These are phyloP conservation scores for Odocoileus virginianus DNA, from an alignment of 2,113 vertebrate genomes.

Conservation along the genomic window DNA sequence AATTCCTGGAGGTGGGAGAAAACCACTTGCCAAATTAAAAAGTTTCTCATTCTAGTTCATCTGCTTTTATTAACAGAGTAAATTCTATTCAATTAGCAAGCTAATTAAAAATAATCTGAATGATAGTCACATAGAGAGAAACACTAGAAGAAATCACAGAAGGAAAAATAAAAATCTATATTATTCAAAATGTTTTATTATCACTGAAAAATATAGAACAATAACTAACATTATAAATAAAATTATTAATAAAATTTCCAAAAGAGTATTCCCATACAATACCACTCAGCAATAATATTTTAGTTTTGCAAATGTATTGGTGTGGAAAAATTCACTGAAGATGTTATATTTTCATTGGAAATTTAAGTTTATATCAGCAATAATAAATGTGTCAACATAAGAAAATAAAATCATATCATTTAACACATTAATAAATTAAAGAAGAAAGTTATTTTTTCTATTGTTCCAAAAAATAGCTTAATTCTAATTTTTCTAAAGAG, in stretches of 20 bases:
- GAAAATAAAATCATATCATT: not conserved
- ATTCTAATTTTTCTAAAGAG: not conserved
- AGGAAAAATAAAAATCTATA: not conserved
- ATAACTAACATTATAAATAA: not conserved
- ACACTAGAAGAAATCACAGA: not conserved
- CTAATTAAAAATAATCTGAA: not conserved
- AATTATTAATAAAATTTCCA: not conserved
- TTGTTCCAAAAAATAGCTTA: not conserved
- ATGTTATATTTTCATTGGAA: not conserved
- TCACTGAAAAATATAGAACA: not conserved
- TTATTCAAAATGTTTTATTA: not conserved
- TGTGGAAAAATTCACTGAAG: not conserved
- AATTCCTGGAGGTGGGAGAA: not conserved
- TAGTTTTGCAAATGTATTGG: not conserved
- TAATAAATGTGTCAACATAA: not conserved
- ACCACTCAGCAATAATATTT: not conserved
- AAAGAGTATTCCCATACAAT: not conserved
- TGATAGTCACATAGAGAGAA: not conserved
- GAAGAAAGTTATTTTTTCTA: not conserved
- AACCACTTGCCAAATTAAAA: not conserved
- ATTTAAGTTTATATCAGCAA: not conserved
- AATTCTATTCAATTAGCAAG: not conserved
- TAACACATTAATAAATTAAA: not conserved
- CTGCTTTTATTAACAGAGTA: not conserved
- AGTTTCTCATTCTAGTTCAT: not conserved